Conservation (phyloP, 2,797 vertebrate genomes). For the Acanthurus leucopareius region DNA sequence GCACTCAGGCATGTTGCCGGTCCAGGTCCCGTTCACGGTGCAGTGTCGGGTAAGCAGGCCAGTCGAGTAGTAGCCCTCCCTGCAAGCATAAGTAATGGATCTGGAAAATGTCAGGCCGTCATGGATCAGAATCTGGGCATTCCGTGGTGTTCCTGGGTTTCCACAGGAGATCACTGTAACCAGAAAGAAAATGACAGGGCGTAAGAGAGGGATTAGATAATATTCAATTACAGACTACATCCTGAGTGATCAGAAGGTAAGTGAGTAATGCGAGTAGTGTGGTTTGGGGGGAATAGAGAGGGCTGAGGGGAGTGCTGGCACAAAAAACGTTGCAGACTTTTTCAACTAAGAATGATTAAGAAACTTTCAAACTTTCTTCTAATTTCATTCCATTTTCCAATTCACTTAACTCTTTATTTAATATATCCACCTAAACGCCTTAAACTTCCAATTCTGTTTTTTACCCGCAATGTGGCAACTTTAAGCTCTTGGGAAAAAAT, state of each 20-base stretch:
- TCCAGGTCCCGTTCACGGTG: constrained; percentile 98
- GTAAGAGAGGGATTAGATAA: neutral
- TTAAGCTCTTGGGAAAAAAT: no score
- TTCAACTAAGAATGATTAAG: neutral
- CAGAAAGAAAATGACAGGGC: constrained; percentile 8
- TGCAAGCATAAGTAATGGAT: constrained; percentile 94
- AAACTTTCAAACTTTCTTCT: neutral
- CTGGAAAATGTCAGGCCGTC: constrained; percentile 95
- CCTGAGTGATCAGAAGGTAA: neutral
- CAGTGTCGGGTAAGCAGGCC: constrained; percentile 97
- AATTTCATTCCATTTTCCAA: neutral
- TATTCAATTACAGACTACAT: neutral
- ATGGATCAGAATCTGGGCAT: constrained; percentile 91
- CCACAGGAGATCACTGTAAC: constrained; percentile 94
- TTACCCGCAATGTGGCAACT: neutral
- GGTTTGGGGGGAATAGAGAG: no score
- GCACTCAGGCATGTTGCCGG: constrained; percentile 94
- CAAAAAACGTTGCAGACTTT: neutral
- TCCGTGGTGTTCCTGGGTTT: constrained; percentile 96
- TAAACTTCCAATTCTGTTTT: neutral
- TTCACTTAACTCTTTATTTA: neutral
- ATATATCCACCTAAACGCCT: neutral
- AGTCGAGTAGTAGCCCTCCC: constrained; percentile 95
- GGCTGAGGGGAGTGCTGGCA: neutral
- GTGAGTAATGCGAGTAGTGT: neutral